phyloP scores from a whole-genome alignment of 2,113 vertebrate genomes.

The Monopterus albus region DNA sequence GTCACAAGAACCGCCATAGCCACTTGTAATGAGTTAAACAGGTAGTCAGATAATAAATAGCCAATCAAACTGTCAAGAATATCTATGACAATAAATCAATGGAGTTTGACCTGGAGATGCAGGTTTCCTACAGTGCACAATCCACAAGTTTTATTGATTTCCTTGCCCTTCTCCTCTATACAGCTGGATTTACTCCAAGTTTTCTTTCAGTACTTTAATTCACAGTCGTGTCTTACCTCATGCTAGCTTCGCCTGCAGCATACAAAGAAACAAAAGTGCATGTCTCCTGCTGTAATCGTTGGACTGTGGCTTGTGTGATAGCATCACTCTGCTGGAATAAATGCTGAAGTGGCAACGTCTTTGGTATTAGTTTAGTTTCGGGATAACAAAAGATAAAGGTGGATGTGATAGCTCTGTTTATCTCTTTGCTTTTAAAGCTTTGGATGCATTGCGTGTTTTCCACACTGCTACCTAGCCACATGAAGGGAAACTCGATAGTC shows the following conservation, averaged over 20 bases:
- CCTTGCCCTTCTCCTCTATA: not conserved
- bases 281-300: not conserved
- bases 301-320: not conserved
- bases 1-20: too few species aligned
- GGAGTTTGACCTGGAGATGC: too few species aligned
- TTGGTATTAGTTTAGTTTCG: not conserved
- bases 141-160: not conserved
- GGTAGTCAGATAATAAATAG: too few species aligned
- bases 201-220: not conserved
- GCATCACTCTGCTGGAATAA: too few species aligned
- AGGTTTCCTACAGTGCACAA: not conserved
- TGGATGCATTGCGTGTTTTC: conserved; percentile 26
- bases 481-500: not conserved
- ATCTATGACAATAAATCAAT: too few species aligned
- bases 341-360: too few species aligned
- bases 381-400: not conserved
- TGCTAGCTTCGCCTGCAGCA: conserved; percentile 33
- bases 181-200: not conserved
- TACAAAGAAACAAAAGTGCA: conserved; percentile 6
- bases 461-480: not conserved
- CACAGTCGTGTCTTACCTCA: not conserved
- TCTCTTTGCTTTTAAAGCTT: conserved; percentile 1
- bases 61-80: too few species aligned
- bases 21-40: too few species aligned
- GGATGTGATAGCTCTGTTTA: not conserved